Conservation (phyloP, 2,888 invertebrate genomes). For the Hermaeophaga mercurialis region DNA sequence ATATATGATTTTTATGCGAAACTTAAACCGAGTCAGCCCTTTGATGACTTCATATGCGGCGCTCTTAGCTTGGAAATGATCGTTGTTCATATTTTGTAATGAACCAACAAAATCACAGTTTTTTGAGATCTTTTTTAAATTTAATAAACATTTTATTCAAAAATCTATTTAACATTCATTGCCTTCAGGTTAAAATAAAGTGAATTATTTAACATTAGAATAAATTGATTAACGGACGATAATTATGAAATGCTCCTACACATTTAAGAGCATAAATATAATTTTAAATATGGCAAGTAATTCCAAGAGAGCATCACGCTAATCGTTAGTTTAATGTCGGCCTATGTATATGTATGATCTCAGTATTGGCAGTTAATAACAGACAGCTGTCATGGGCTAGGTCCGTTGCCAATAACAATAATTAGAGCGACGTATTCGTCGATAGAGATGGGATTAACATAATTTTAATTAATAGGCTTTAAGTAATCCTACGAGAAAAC, state of each 20-base stretch:
- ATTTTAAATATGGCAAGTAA: background rate
- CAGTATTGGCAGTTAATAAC: conserved; percentile 33
- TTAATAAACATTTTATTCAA: no score
- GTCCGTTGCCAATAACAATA: conserved; percentile 31
- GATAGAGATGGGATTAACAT: conserved; percentile 12
- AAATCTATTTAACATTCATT: no score
- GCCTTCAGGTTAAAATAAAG: no score
- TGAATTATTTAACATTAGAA: no score
- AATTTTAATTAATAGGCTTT: background rate
- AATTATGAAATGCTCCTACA: background rate
- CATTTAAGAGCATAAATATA: background rate
- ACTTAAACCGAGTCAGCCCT: conserved; percentile 30
- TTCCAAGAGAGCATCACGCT: conserved; percentile 7
- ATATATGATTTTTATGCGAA: conserved; percentile 33
- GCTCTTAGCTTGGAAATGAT: no score
- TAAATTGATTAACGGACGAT: background rate
- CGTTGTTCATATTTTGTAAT: no score
- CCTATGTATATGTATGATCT: conserved; percentile 34
- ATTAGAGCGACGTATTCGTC: conserved; percentile 21
- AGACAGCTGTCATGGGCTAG: conserved; percentile 33
- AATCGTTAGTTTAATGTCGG: conserved; percentile 13
- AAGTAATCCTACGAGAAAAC: no score
- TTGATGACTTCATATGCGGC: conserved; percentile 30
- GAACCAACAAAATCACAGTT: no score
- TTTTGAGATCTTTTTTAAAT: no score